These are phyloP conservation scores for Thunnus thynnus DNA, from an alignment of 2,113 vertebrate species.

Conservation along the genomic window DNA sequence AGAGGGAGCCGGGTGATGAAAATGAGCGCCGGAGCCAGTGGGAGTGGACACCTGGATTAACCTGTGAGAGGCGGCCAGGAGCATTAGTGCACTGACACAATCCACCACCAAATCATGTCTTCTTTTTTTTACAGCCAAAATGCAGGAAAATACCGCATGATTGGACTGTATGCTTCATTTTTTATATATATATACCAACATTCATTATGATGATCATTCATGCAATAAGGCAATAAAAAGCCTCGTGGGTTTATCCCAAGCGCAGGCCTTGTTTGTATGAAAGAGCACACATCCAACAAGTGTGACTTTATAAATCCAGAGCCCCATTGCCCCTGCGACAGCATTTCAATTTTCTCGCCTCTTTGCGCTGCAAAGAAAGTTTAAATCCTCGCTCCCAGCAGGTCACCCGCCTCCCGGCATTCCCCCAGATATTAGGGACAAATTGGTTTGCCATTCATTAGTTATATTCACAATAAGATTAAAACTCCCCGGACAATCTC, in stretches of 20 bases:
- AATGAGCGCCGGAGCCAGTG: slow-evolving; percentile 56
- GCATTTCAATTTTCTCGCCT: slow-evolving; percentile 80
- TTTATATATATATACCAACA: slow-evolving; percentile 54
- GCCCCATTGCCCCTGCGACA: slow-evolving; percentile 51
- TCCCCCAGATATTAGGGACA: slow-evolving; percentile 89
- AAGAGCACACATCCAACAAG: slow-evolving; percentile 73
- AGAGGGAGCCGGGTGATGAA: slow-evolving; percentile 53
- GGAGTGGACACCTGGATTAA: slow-evolving; percentile 64
- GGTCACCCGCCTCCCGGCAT: slow-evolving; percentile 83
- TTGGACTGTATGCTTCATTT: slow-evolving; percentile 21
- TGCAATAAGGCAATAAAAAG: slow-evolving; percentile 68
- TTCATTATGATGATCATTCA: slow-evolving; percentile 67
- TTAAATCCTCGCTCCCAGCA: slow-evolving; percentile 80
- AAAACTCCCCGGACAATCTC: slow-evolving; percentile 88
- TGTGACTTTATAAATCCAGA: slow-evolving; percentile 75
- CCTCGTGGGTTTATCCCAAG: slow-evolving; percentile 45
- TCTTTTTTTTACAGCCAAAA: slow-evolving; percentile 8
- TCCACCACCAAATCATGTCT: slow-evolving; percentile 25
- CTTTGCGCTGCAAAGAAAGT: slow-evolving; percentile 77
- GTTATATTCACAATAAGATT: slow-evolving; percentile 93
- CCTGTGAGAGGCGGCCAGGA: slow-evolving; percentile 28
- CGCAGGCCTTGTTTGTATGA: slow-evolving; percentile 55
- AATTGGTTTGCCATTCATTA: slow-evolving; percentile 92
- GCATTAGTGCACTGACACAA: slow-evolving; percentile 7
- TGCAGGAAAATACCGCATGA: slow-evolving; percentile 24